Evolutionary conservation across 35 echinoderm and acorn worm genomes (phyloP), one percentile per base, ranked within the genome.

Genomic region (Heliocidaris erythrogramma): DNA sequence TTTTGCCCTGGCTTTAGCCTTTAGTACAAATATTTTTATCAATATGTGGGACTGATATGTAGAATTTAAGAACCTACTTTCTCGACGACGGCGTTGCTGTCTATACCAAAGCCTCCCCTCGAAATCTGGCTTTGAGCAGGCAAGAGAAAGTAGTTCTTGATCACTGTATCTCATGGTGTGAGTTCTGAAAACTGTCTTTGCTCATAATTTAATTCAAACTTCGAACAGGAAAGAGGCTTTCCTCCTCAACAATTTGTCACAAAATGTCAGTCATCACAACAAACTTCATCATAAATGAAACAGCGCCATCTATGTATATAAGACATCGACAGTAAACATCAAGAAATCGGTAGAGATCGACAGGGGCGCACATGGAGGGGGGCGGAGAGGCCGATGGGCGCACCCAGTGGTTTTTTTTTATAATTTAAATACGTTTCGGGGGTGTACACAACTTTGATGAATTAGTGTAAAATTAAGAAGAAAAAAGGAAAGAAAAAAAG

Each of bases 1-100:
- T n/a, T n/a, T n/a, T n/a, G n/a, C n/a, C n/a, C n/a, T n/a, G n/a
- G n/a, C n/a, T n/a, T n/a, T n/a, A n/a, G n/a, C n/a, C n/a, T n/a
- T 42, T 42, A 42, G 35, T 42, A 42, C 35, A 42, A 56, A 56
- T 13, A 56, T 9, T 13, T 56, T 56, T 14, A 56, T 56, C 65
- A n/a, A 78, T 27, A 78, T 24, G 65, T 78, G 65, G 65, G 65
- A 78, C 65, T n/a, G 27, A 78, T 21, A 56, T 13, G 52, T 11
- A 56, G 10, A 56, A 56, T n/a, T n/a, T n/a, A n/a, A n/a, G n/a
- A n/a, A 48, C 31, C 42, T 35, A 89, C 87, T 48, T 89, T 89
- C 87, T 89, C 87, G 87, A 32, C 87, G 87, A 47, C 87, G 87
- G 13, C 65, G 65, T 89, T 89, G 87, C 32, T 89, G 87, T 89